Conservation (phyloP, 2,888 invertebrate genomes). For the Timema cristinae region DNA sequence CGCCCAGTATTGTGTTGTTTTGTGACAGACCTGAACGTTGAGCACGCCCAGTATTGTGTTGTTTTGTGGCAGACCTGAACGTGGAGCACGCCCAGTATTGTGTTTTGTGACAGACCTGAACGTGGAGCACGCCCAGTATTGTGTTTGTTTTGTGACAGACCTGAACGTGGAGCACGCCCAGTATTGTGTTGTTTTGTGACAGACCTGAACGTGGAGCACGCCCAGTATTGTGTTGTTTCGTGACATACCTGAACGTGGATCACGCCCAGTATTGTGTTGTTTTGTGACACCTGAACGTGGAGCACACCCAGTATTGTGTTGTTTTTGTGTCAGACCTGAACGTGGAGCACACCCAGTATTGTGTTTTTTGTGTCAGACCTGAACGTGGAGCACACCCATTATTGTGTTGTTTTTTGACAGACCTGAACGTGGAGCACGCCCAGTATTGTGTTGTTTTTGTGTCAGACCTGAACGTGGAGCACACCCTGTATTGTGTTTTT, state of each 20-base stretch:
- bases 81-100: conserved; percentile 93
- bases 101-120: conserved; percentile 92
- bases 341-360: conserved; percentile 94
- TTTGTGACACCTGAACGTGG: conserved; percentile 89
- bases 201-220: conserved; percentile 95
- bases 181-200: too few relatives aligned
- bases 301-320: conserved; percentile 94
- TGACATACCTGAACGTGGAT: conserved; percentile 92
- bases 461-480: conserved; percentile 91
- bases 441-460: too few relatives aligned
- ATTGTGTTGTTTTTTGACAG: too few relatives aligned
- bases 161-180: conserved; percentile 95
- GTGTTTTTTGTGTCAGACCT: too few relatives aligned
- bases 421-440: conserved; percentile 93
- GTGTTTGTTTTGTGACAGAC: too few relatives aligned
- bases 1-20: too few relatives aligned
- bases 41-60: conserved; percentile 91
- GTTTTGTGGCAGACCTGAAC: conserved; percentile 89
- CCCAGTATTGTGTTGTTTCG: too few relatives aligned
- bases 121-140: conserved; percentile 91
- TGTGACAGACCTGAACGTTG: conserved; percentile 92
- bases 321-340: conserved; percentile 88
- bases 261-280: too few relatives aligned
- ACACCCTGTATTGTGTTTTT: too few relatives aligned
- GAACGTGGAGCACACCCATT: conserved; percentile 94